These are phyloP conservation scores for Microtus richardsoni DNA, from an alignment of 2,113 vertebrate species.

Conservation along the genomic window DNA sequence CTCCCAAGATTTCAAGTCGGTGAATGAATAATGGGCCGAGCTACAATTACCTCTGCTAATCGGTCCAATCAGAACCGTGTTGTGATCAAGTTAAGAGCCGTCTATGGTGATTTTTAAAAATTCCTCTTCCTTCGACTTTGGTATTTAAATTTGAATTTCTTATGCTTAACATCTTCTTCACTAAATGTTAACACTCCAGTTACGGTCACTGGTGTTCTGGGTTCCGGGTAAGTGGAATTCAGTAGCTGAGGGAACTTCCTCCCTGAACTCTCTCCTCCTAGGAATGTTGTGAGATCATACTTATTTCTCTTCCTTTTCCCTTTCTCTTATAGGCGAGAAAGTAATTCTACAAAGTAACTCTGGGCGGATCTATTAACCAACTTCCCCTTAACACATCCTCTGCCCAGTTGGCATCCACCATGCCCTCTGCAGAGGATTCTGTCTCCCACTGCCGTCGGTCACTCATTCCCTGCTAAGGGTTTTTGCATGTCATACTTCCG, in stretches of 20 bases:
- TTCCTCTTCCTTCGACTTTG: not conserved
- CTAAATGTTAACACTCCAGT: not conserved
- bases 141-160: constrained; percentile 28
- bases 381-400: not conserved
- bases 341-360: not conserved
- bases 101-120: not conserved
- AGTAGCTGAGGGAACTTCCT: not conserved
- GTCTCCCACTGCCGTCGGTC: not conserved
- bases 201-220: not conserved
- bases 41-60: not conserved
- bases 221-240: not conserved
- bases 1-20: constrained; percentile 61
- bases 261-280: not conserved
- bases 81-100: constrained; percentile 7
- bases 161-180: not conserved
- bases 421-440: not conserved
- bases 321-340: not conserved
- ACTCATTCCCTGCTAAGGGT: not conserved
- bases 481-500: not conserved
- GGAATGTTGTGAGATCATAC: not conserved
- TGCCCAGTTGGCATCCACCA: not conserved
- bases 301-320: not conserved
- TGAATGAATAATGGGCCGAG: not conserved
- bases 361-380: not conserved
- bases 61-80: not conserved